phyloP scores from a whole-genome alignment of 2,888 invertebrate species.

The Sinotaia quadrata region DNA sequence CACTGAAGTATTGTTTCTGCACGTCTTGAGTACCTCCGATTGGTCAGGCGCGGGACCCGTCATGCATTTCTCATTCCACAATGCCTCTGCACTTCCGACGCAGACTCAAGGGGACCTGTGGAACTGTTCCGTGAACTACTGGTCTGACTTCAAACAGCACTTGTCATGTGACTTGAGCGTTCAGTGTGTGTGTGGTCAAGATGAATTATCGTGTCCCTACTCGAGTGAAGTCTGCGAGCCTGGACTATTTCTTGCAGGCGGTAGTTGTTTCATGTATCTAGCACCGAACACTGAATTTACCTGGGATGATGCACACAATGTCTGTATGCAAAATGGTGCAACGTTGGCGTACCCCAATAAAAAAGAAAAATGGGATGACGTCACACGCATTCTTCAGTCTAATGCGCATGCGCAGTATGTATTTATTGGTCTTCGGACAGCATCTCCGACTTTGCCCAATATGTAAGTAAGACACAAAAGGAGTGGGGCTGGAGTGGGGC shows the following conservation, averaged over 20 bases:
- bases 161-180: conserved; percentile 12
- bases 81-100: neutral
- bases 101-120: neutral
- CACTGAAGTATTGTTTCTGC: too few species aligned
- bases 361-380: too few species aligned
- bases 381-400: too few species aligned
- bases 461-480: too few species aligned
- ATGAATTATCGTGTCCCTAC: conserved; percentile 9
- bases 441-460: too few species aligned
- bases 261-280: neutral
- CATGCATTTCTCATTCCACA: neutral
- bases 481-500: too few species aligned
- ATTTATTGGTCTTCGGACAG: too few species aligned
- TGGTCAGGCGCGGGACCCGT: neutral
- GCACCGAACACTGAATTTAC: neutral
- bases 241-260: neutral
- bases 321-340: too few species aligned
- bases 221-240: neutral
- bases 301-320: conserved; percentile 11
- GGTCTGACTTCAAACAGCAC: conserved; percentile 9
- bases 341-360: too few species aligned
- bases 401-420: too few species aligned
- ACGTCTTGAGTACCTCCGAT: too few species aligned
- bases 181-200: neutral
- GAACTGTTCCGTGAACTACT: conserved; percentile 14